phyloP scores from a whole-genome alignment of 2,888 invertebrate species.

The Salpingus planirostris region DNA sequence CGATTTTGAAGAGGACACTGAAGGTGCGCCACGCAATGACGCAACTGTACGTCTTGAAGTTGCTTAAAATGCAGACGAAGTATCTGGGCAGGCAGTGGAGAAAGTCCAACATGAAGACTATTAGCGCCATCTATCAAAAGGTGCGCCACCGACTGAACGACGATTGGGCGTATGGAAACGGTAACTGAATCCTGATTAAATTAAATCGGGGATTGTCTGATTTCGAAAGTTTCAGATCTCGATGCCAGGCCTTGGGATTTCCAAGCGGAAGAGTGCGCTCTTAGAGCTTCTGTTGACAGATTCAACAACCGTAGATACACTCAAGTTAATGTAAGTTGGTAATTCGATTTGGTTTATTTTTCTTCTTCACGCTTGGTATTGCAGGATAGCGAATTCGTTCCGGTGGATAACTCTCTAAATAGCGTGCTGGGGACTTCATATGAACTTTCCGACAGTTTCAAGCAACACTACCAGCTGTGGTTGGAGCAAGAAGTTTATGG shows the following conservation, averaged over 20 bases:
- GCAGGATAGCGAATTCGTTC: slow-evolving; percentile 54
- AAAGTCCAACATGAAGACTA: slow-evolving; percentile 98
- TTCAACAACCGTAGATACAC: slow-evolving; percentile 88
- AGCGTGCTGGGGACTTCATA: slow-evolving; percentile 68
- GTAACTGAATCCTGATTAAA: slow-evolving; percentile 35
- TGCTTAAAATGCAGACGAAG: slow-evolving; percentile 99
- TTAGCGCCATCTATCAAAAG: slow-evolving; percentile 98
- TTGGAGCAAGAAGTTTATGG: slow-evolving; percentile 93
- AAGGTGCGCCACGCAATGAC: slow-evolving; percentile 95
- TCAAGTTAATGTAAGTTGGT: slow-evolving; percentile 28
- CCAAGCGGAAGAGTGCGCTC: slow-evolving; percentile 92
- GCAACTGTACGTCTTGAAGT: slow-evolving; percentile 94
- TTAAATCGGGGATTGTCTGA: neutral
- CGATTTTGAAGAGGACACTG: slow-evolving; percentile 91
- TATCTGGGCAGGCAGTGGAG: slow-evolving; percentile 98
- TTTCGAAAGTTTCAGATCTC: slow-evolving; percentile 53
- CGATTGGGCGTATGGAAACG: slow-evolving; percentile 99
- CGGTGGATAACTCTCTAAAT: slow-evolving; percentile 71
- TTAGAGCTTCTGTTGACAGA: slow-evolving; percentile 88
- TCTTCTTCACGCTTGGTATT: slow-evolving; percentile 4
- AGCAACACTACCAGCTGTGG: slow-evolving; percentile 90
- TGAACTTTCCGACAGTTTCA: slow-evolving; percentile 87
- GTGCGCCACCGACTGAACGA: slow-evolving; percentile 93
- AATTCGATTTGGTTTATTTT: neutral
- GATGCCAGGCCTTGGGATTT: slow-evolving; percentile 98